phyloP scores from a whole-genome alignment of 2,113 vertebrate species.

The Indicator indicator region DNA sequence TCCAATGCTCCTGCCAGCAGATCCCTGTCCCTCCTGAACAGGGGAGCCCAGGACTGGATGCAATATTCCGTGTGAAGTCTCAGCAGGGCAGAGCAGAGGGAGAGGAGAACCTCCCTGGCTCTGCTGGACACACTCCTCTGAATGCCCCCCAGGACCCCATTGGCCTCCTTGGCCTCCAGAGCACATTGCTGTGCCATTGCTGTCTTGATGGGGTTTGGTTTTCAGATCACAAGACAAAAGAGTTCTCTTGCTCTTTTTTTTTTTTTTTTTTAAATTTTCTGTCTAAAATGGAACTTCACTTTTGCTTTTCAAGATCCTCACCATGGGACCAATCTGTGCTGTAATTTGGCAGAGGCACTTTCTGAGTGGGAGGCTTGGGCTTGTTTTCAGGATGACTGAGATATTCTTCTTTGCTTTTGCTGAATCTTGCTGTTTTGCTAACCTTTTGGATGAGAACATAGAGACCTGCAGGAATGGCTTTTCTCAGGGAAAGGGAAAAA shows the following conservation, averaged over 20 bases:
- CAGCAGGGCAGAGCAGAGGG: too few species aligned
- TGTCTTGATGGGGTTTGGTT: not conserved
- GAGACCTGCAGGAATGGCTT: constrained; percentile 3
- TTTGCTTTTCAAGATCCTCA: constrained; percentile 48
- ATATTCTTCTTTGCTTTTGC: not conserved
- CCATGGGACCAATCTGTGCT: constrained; percentile 2
- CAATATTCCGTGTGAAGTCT: too few species aligned
- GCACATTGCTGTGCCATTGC: too few species aligned
- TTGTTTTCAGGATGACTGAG: constrained; percentile 22
- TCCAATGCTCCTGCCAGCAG: not conserved
- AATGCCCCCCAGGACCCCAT: too few species aligned
- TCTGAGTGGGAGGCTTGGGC: constrained; percentile 42
- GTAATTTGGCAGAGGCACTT: constrained; percentile 31
- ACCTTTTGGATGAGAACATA: constrained; percentile 8
- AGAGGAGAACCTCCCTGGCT: too few species aligned
- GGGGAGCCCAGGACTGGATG: too few species aligned
- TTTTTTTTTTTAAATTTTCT: not conserved
- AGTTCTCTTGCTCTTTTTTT: not conserved
- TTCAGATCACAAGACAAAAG: not conserved
- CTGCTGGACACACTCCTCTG: too few species aligned
- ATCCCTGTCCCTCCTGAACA: too few species aligned
- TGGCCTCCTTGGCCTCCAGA: too few species aligned
- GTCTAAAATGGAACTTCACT: not conserved
- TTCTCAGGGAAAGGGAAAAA: constrained; percentile 1
- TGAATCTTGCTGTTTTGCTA: constrained; percentile 28